Conservation (phyloP, 2,888 invertebrate species). For the Anthophora plumipes region DNA sequence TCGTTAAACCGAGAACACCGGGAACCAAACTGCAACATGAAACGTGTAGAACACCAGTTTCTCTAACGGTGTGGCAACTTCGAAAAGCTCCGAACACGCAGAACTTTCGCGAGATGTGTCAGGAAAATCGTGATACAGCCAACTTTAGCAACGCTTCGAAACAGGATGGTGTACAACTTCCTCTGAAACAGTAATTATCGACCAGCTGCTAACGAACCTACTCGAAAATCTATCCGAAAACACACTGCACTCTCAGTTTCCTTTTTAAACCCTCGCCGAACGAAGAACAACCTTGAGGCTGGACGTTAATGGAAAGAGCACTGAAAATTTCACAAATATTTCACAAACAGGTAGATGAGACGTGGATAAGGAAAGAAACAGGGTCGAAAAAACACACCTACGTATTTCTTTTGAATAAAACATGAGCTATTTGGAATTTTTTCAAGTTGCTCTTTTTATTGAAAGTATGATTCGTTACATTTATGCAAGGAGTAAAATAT, state of each 20-base stretch:
- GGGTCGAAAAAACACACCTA: too few species aligned
- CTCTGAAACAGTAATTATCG: conserved; percentile 6
- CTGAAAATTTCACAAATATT: conserved; percentile 12
- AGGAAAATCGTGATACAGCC: conserved; percentile 1
- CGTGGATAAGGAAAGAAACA: too few species aligned
- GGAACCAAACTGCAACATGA: too few species aligned
- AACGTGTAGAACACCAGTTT: not conserved
- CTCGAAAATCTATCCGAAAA: not conserved
- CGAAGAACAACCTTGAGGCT: not conserved
- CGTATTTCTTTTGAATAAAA: too few species aligned
- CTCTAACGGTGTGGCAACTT: not conserved
- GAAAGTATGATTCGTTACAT: too few species aligned
- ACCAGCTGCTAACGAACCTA: not conserved
- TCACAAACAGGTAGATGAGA: not conserved
- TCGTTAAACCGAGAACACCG: not conserved
- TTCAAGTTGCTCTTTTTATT: too few species aligned
- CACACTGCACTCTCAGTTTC: not conserved
- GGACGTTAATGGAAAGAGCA: conserved; percentile 2
- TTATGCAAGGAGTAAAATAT: too few species aligned
- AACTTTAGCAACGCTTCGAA: not conserved
- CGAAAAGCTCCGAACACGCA: not conserved
- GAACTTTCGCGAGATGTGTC: not conserved
- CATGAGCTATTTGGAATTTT: too few species aligned
- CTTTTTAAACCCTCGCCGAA: not conserved
- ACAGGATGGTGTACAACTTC: not conserved